Evolutionary conservation across 37 sponge, comb jelly and placozoan species (phyloP).

Genomic region (Sycon ciliatum): DNA sequence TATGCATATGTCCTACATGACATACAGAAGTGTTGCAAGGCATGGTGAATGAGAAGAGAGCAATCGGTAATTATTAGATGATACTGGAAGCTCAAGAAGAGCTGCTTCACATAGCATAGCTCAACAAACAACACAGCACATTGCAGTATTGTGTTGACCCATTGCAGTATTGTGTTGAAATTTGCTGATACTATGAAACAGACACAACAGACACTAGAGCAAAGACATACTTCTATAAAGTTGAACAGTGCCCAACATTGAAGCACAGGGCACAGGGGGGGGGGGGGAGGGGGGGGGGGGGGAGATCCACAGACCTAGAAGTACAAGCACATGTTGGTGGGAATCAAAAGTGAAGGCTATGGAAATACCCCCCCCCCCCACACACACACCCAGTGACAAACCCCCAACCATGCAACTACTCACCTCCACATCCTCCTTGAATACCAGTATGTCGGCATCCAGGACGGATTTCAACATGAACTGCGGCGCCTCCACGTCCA

Average conservation of each 20-base stretch:
- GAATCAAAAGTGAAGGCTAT: background rate
- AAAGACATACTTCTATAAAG: no score
- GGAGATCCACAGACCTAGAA: background rate
- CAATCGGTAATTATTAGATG: no score
- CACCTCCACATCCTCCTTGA: conserved; percentile 83
- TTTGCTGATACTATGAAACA: no score
- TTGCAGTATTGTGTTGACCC: background rate
- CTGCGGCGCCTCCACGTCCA: conserved; percentile 76
- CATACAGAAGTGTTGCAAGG: background rate
- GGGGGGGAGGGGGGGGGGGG: background rate
- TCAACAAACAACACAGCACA: background rate
- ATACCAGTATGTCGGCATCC: conserved; percentile 82
- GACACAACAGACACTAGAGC: no score
- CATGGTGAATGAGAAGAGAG: background rate
- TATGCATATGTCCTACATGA: conserved; percentile 78
- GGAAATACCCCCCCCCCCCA: no score
- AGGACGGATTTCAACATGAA: conserved; percentile 81
- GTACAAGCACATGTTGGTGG: background rate
- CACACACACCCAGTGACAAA: no score
- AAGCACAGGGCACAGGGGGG: no score
- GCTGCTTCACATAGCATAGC: background rate
- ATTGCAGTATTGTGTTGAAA: no score
- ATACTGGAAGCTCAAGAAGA: background rate
- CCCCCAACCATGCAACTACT: background rate
- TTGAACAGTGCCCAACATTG: no score